Percentiles rank a stretch among this genome's conserved stretches.
Evolutionary conservation across 1,140 invertebrate species (phyloP).

Genomic region (Telenomus remus): DNA sequence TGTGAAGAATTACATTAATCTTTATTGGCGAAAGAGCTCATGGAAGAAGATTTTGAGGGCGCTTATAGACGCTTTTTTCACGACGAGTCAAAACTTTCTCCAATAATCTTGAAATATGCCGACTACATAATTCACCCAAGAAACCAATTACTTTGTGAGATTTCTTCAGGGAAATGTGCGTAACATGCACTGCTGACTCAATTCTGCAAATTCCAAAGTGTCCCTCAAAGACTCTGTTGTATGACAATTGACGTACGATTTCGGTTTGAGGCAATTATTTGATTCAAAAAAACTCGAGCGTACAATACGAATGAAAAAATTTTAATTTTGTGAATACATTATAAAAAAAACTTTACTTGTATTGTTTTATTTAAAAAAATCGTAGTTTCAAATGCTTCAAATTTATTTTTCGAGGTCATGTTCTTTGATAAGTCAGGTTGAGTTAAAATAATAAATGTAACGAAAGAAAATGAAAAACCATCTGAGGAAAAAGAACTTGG

Average conservation of each 20-base stretch:
- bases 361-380: no score
- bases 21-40: slow-evolving; percentile 49
- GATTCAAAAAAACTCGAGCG: not conserved
- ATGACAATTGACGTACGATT: slow-evolving; percentile 15
- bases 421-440: no score
- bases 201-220: slow-evolving; percentile 41
- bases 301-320: not conserved
- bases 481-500: slow-evolving; percentile 22
- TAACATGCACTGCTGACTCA: slow-evolving; percentile 37
- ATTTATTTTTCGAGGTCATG: no score
- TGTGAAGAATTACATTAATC: slow-evolving; percentile 56
- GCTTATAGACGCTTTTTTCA: slow-evolving; percentile 34
- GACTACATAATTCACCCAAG: slow-evolving; percentile 52
- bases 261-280: slow-evolving; percentile 7
- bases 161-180: slow-evolving; percentile 49
- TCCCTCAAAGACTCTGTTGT: slow-evolving; percentile 17
- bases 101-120: slow-evolving; percentile 58
- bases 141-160: slow-evolving; percentile 57
- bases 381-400: no score
- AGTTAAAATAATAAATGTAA: no score
- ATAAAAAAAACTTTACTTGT: no score
- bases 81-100: slow-evolving; percentile 28
- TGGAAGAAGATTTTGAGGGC: slow-evolving; percentile 47
- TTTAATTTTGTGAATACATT: no score
- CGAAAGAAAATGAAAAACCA: no score